Evolutionary conservation across 2,888 invertebrate genomes (phyloP), one percentile per base, ranked within the genome.

Genomic region (Unio pictorum): DNA sequence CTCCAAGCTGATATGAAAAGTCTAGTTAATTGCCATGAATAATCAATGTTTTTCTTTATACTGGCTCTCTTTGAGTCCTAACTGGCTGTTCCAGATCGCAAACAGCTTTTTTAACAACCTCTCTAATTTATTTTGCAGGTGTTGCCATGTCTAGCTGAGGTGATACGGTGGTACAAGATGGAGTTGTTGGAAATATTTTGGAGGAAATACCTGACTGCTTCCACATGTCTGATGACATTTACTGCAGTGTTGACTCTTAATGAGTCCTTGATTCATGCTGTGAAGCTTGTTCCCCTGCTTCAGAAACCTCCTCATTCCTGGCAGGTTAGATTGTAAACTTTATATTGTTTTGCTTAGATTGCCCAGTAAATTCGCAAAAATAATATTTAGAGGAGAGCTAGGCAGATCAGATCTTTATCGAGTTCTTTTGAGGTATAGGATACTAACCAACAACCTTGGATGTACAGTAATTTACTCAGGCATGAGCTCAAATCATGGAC

Each of bases 111-210:
- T 23, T 58, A 58, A 23, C 18, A 34, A n/a, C 57, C 58, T 57
- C 58, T 30, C n/a, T 18, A 61, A 17, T 66, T n/a, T 66, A 1
- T 58, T 59, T 68, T 45, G 18, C 74, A 88, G 87, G 81, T 87
- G 23, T 72, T 88, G 60, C 88, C 88, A 4, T 84, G 84, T 65
- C 71, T 88, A 45, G 84, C 84, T 7, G 88, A 88, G 70, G 86
- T 87, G 7, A 83, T 88, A n/a, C 76, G 88, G 67, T 87, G 88
- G 88, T 88, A 81, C 72, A 84, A 87, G 74, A 83, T 86, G 67
- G 74, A 74, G 18, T 72, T 87, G n/a, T 67, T 88, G 57, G 83
- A 82, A 64, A 74, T 78, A 8, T 71, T 88, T 28, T 84, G 84
- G 82, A 78, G 79, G 59, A 76, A 73, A 28, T 80, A 84, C 67